Evolutionary conservation across 2,113 vertebrate genomes (phyloP).

Genomic region (Lontra canadensis): DNA sequence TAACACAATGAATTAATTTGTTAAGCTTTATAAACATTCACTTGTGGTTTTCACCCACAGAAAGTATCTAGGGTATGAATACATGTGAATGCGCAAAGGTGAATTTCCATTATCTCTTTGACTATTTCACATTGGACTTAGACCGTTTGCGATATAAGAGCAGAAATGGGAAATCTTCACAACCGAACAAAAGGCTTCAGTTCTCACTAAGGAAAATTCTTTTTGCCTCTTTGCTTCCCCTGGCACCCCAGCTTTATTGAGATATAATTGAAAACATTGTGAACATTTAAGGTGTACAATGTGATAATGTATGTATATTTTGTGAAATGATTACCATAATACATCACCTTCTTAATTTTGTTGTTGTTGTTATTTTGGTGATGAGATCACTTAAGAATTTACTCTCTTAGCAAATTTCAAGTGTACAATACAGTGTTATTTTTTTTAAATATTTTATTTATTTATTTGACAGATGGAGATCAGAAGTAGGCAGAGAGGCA

Average conservation of each 20-base stretch:
- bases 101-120: not conserved
- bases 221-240: not conserved
- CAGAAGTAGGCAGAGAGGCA: no score
- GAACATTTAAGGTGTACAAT: not conserved
- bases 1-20: constrained; percentile 31
- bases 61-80: not conserved
- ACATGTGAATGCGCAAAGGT: not conserved
- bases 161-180: not conserved
- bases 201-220: not conserved
- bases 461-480: no score
- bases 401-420: not conserved
- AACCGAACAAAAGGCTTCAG: not conserved
- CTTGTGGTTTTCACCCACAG: not conserved
- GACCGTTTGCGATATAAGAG: not conserved
- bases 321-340: not conserved
- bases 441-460: no score
- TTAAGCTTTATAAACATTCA: not conserved
- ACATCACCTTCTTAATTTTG: not conserved
- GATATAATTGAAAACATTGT: not conserved
- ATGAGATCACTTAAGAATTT: not conserved
- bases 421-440: not conserved
- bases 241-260: not conserved
- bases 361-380: not conserved
- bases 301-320: not conserved
- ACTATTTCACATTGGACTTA: not conserved